phyloP scores from a whole-genome alignment of 2,888 invertebrate genomes.

The Eumacrocentrus americanus region DNA sequence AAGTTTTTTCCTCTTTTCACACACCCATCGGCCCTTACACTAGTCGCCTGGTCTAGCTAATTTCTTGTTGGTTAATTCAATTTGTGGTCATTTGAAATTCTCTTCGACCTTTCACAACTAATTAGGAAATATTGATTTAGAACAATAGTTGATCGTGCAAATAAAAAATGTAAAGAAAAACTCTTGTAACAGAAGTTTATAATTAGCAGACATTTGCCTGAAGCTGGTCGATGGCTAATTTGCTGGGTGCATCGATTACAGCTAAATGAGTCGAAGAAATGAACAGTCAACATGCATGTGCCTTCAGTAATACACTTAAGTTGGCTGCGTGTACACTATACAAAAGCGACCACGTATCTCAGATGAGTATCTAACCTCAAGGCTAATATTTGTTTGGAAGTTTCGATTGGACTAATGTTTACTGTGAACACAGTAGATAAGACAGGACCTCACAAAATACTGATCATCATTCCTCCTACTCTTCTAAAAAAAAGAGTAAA shows the following conservation, averaged over 20 bases:
- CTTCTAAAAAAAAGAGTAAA: no score
- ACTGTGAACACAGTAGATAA: constrained; percentile 24
- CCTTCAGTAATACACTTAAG: constrained; percentile 6
- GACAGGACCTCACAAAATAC: background rate
- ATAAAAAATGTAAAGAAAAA: no score
- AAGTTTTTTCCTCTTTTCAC: background rate
- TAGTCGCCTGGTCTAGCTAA: no score
- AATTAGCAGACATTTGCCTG: constrained; percentile 5
- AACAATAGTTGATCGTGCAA: no score
- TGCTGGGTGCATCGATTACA: constrained; percentile 15
- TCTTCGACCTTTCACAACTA: no score
- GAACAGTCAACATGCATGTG: constrained; percentile 34
- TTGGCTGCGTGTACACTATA: constrained; percentile 15
- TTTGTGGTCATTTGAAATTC: no score
- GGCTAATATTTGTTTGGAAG: constrained; percentile 32
- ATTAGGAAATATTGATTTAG: no score
- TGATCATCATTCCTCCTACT: background rate
- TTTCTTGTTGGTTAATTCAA: no score
- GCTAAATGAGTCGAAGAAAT: constrained; percentile 30
- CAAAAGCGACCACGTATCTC: constrained; percentile 24
- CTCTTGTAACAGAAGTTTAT: no score
- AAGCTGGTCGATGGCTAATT: constrained; percentile 15
- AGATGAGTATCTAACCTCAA: constrained; percentile 26
- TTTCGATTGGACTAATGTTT: constrained; percentile 29
- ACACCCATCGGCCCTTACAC: no score